Percentiles rank a stretch among this genome's conserved stretches.
phyloP scores from a whole-genome alignment of 2,888 invertebrate species.

The Platycnemis pennipes region DNA sequence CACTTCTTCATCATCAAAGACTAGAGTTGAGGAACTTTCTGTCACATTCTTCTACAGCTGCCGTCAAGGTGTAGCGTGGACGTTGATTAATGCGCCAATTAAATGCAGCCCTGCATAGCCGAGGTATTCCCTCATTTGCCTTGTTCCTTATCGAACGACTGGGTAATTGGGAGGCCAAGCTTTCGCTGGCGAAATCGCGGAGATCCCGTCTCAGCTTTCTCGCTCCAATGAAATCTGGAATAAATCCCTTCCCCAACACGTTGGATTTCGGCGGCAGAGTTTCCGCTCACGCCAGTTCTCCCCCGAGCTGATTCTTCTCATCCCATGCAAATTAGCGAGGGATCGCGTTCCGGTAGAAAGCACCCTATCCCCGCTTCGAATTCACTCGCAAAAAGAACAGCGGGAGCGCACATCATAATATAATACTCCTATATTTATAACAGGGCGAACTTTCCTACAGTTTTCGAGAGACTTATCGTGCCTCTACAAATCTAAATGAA shows the following conservation, averaged over 20 bases:
- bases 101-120: neutral
- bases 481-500: too few species aligned
- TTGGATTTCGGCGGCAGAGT: neutral
- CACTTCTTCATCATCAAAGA: too few species aligned
- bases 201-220: neutral
- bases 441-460: too few species aligned
- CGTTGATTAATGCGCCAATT: neutral
- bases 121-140: neutral
- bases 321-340: neutral
- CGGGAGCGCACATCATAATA: neutral
- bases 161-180: constrained; percentile 8
- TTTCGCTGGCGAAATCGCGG: neutral
- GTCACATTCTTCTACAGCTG: neutral
- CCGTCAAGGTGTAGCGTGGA: too few species aligned
- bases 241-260: neutral
- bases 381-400: neutral
- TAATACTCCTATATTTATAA: too few species aligned
- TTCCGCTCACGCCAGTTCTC: neutral
- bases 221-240: neutral
- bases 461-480: too few species aligned
- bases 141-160: neutral
- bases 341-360: neutral
- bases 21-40: neutral
- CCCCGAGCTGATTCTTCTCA: neutral
- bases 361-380: neutral